Percentiles rank a stretch among this genome's conserved stretches.
phyloP scores from a whole-genome alignment of 1,140 invertebrate species.

The Nomia melanderi region DNA sequence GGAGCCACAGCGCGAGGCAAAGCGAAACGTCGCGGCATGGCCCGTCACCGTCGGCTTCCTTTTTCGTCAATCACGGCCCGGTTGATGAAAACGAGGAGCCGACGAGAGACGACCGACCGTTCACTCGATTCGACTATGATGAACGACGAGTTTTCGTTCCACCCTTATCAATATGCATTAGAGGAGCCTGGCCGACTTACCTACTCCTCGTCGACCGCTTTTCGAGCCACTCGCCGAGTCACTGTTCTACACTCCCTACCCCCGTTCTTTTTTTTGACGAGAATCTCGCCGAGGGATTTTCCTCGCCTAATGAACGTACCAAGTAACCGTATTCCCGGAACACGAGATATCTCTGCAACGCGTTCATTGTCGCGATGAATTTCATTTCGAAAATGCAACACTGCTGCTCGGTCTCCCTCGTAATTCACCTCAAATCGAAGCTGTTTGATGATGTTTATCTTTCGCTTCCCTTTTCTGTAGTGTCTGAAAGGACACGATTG shows the following conservation, averaged over 20 bases:
- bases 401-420: background rate
- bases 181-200: constrained; percentile 62
- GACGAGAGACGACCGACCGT: background rate
- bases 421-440: background rate
- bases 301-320: constrained; percentile 35
- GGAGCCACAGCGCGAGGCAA: background rate
- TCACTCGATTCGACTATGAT: constrained; percentile 56
- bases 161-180: constrained; percentile 66
- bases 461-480: too few species aligned
- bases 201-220: constrained; percentile 50
- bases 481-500: too few species aligned
- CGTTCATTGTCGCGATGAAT: background rate
- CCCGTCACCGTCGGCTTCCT: background rate
- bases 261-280: constrained; percentile 7
- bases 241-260: constrained; percentile 30
- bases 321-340: background rate
- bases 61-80: constrained; percentile 10
- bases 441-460: too few species aligned
- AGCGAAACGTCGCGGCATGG: too few species aligned
- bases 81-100: background rate
- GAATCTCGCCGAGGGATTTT: background rate
- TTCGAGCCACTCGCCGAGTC: constrained; percentile 47
- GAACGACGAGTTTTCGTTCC: constrained; percentile 59
- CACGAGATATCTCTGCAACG: background rate
- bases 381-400: background rate